A percentile compares a stretch with the other conserved stretches of the same genome.
Conservation (phyloP, 2,888 invertebrate species). For the Cordilura impudica region DNA sequence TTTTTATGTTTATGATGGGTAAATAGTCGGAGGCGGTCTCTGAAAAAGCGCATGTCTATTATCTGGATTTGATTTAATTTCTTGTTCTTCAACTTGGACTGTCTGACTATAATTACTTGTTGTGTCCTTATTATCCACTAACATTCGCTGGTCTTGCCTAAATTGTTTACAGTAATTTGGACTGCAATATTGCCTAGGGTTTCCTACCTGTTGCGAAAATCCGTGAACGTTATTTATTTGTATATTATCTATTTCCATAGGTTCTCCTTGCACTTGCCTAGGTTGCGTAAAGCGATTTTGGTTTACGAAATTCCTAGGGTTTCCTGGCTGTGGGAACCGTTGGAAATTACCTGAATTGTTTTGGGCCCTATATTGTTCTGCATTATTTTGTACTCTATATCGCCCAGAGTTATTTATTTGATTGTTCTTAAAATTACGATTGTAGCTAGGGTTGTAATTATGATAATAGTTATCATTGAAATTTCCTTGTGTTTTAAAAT, state of each 20-base stretch:
- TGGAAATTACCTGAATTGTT: background rate
- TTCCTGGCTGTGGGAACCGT: slow-evolving; percentile 1
- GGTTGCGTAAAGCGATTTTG: no score
- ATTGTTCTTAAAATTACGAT: background rate
- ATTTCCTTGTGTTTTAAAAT: background rate
- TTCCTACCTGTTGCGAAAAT: background rate
- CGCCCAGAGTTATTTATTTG: background rate
- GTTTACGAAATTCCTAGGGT: no score
- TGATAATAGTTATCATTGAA: background rate
- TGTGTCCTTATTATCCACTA: background rate
- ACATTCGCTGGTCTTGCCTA: background rate
- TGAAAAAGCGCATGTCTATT: slow-evolving; percentile 5
- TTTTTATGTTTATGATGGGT: no score
- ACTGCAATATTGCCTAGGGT: slow-evolving; percentile 1
- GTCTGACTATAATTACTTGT: no score
- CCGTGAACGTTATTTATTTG: background rate
- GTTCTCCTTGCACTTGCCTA: no score
- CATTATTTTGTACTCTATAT: no score
- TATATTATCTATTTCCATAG: no score
- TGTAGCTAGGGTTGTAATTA: no score
- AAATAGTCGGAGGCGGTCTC: background rate
- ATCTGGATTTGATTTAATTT: no score
- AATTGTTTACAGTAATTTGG: slow-evolving; percentile 1
- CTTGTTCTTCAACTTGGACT: no score
- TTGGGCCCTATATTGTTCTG: no score